These are phyloP conservation scores for Trichonephila clavipes DNA, from an alignment of 1,140 invertebrate genomes.

Conservation along the genomic window DNA sequence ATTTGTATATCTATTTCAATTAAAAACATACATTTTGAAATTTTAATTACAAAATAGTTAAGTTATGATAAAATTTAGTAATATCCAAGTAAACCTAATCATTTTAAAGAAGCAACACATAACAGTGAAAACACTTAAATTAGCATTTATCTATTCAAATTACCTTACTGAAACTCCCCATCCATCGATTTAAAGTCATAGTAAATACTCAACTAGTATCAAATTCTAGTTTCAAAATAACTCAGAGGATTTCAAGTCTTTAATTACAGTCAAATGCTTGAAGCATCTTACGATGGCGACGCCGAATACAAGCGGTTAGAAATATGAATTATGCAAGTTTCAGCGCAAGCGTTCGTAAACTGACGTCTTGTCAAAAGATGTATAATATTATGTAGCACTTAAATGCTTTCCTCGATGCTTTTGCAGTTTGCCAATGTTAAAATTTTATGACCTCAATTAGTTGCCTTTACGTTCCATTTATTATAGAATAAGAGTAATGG, in stretches of 20 bases:
- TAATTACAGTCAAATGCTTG: constrained; percentile 15
- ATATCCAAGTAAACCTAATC: too few species aligned
- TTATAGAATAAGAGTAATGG: background rate
- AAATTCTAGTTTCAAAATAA: background rate
- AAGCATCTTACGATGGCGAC: background rate
- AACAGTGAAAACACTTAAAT: too few species aligned
- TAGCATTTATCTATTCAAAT: too few species aligned
- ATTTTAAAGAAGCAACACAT: too few species aligned
- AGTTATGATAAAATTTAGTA: too few species aligned
- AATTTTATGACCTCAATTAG: background rate
- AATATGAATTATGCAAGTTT: constrained; percentile 22
- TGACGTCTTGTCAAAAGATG: constrained; percentile 3
- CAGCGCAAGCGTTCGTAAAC: background rate
- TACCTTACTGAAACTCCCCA: too few species aligned
- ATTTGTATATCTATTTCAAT: too few species aligned
- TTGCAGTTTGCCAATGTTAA: background rate
- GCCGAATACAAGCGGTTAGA: background rate
- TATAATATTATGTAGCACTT: background rate
- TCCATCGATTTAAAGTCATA: background rate
- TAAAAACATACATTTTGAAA: too few species aligned
- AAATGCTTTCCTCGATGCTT: background rate
- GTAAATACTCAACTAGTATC: constrained; percentile 10
- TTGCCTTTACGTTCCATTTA: background rate
- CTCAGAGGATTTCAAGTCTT: constrained; percentile 2
- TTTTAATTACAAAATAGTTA: too few species aligned